Percentiles rank a stretch among this genome's conserved stretches.
Conservation (phyloP, 1,140 invertebrate species). For the Orius laevigatus region DNA sequence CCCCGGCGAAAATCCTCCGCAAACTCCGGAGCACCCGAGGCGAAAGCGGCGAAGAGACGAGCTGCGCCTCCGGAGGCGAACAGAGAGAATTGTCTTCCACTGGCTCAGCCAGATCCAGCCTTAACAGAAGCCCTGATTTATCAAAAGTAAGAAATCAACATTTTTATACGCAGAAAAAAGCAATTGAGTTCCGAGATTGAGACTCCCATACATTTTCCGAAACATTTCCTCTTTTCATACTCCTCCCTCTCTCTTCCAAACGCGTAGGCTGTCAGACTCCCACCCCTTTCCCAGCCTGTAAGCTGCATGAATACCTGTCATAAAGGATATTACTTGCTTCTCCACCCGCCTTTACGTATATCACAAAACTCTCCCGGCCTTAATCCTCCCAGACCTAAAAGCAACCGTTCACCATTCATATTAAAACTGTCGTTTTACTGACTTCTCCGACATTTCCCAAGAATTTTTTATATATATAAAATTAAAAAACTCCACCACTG, state of each 20-base stretch:
- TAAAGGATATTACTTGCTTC: no score
- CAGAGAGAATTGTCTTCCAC: constrained; percentile 21
- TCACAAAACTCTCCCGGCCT: constrained; percentile 2
- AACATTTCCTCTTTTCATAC: constrained; percentile 1
- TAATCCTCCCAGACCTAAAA: background rate
- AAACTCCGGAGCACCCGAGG: constrained; percentile 18
- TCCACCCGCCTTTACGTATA: background rate
- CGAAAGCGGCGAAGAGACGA: constrained; percentile 20
- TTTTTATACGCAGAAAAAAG: background rate
- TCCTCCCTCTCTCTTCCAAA: background rate
- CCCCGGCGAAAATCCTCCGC: constrained; percentile 18
- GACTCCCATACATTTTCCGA: background rate
- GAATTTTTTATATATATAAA: no score
- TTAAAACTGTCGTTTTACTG: no score
- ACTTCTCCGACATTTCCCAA: no score
- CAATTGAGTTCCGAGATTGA: background rate
- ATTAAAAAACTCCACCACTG: no score
- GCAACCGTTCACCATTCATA: no score
- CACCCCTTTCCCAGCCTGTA: no score
- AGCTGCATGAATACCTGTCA: no score
- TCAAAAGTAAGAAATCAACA: constrained; percentile 16
- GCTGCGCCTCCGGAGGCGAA: constrained; percentile 20
- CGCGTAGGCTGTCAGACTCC: background rate
- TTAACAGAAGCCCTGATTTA: constrained; percentile 18
- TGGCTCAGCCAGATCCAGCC: constrained; percentile 20